Conservation (phyloP, 2,113 vertebrate genomes). For the Microcebus griseorufus region DNA sequence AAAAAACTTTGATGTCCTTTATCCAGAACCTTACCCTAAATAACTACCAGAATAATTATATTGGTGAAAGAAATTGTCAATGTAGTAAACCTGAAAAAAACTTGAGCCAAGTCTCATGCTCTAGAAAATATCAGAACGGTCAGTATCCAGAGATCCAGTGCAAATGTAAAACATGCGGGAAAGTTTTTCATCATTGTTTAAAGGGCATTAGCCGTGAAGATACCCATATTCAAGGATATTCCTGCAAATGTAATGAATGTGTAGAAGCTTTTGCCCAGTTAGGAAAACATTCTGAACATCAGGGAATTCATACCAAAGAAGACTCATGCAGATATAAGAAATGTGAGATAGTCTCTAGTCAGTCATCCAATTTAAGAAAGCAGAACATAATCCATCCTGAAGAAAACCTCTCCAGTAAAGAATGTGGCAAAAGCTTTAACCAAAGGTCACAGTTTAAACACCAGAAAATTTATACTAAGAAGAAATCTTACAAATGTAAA, state of each 20-base stretch:
- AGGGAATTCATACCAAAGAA: neutral
- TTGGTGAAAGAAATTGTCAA: neutral
- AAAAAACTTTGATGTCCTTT: neutral
- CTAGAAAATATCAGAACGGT: neutral
- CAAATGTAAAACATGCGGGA: neutral
- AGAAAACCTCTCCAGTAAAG: neutral
- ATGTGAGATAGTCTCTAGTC: neutral
- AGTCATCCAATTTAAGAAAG: neutral
- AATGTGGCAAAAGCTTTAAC: neutral
- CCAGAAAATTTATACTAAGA: neutral
- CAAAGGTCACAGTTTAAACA: neutral
- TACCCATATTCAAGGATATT: neutral
- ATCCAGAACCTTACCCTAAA: neutral
- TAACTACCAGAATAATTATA: neutral
- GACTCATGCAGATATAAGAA: neutral
- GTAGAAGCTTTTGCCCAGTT: neutral
- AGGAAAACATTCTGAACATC: neutral
- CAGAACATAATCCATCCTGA: neutral
- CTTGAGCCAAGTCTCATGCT: neutral
- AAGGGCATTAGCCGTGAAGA: too few species aligned
- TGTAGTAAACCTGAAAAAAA: neutral
- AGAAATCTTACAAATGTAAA: neutral
- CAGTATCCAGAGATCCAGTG: neutral
- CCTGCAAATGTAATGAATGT: neutral
- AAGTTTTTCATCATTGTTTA: neutral